Evolutionary conservation across 2,113 vertebrate species (phyloP).

Genomic region (Ptilorrhoa leucosticta): DNA sequence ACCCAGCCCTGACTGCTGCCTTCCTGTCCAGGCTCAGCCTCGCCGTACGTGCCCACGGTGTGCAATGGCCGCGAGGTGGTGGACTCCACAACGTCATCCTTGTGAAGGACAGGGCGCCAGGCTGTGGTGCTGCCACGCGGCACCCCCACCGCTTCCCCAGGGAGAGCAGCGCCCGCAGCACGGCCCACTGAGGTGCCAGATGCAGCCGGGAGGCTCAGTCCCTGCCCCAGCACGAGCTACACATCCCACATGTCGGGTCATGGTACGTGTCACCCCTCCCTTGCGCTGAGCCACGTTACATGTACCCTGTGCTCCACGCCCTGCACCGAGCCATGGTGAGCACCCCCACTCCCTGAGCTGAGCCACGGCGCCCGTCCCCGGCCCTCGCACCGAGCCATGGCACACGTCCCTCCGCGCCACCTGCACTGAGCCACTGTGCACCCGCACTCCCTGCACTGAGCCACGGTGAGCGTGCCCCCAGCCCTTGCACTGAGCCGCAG

Average conservation of each 20-base stretch:
- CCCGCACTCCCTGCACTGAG: background rate
- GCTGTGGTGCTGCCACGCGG: background rate
- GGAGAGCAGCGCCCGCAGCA: background rate
- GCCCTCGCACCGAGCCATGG: background rate
- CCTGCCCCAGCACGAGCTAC: background rate
- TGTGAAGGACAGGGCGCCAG: slow-evolving; percentile 71
- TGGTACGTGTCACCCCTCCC: background rate
- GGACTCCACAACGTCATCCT: slow-evolving; percentile 93
- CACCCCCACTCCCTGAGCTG: background rate
- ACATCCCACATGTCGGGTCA: background rate
- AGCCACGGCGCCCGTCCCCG: accelerated
- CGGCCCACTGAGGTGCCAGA: accelerated
- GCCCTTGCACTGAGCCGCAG: background rate
- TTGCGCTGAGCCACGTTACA: background rate
- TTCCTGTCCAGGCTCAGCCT: slow-evolving; percentile 76
- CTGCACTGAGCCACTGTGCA: background rate
- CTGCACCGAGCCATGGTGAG: background rate
- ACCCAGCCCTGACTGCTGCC: background rate
- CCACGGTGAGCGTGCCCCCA: background rate
- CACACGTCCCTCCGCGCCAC: accelerated
- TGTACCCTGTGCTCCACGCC: background rate
- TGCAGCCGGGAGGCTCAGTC: background rate
- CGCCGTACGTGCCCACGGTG: slow-evolving; percentile 89
- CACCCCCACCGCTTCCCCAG: background rate
- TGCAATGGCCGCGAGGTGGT: slow-evolving; percentile 96